Evolutionary conservation across 2,113 vertebrate species (phyloP), one percentile per base, ranked within the genome.

Genomic region (Pitta sordida): DNA sequence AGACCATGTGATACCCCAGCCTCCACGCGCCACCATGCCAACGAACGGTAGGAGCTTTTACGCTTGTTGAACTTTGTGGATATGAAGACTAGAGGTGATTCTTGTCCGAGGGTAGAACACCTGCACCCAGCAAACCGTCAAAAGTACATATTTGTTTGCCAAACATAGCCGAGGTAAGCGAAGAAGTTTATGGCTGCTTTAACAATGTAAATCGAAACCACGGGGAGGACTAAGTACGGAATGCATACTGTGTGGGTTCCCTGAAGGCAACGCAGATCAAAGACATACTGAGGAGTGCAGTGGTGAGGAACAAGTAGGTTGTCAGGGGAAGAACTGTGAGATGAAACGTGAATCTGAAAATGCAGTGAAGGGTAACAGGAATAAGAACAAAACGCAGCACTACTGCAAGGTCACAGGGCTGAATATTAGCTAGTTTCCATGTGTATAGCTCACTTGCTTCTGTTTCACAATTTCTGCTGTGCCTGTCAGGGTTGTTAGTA

Each of bases 11-110:
- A 26, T 51, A 8, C 2, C 26, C 27, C 34, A 36, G 16, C 44
- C 4, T 34, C 37, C 2, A 1, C 14, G 15, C 9, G 2, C 43
- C 10, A 6, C 13, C 21, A 43, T 43, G 43, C 43, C 43, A 43
- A 43, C 15, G 15, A 15, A 43, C 15, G 43, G 7, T 12, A n/a
- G 13, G 32, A 44, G 55, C 63, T 51, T 85, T 79, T 51, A 23
- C 10, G 4, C 9, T 15, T 2, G 0, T 11, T 51, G 34, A 63
- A n/a, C 13, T 46, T 36, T 7, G 14, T 13, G 37, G 16, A 10
- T 26, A 5, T 14, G 59, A 64, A 68, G 41, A 24, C 52, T 1
- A 0, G 7, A 14, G 43, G 52, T 46, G 34, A 34, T 75, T 88
- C 46, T 78, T 27, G 36, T 44, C 41, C 24, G 56, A 12, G 34